These are phyloP conservation scores for Microctenopoma stevenorrisi DNA, from an alignment of 2,797 vertebrate genomes.

Conservation along the genomic window DNA sequence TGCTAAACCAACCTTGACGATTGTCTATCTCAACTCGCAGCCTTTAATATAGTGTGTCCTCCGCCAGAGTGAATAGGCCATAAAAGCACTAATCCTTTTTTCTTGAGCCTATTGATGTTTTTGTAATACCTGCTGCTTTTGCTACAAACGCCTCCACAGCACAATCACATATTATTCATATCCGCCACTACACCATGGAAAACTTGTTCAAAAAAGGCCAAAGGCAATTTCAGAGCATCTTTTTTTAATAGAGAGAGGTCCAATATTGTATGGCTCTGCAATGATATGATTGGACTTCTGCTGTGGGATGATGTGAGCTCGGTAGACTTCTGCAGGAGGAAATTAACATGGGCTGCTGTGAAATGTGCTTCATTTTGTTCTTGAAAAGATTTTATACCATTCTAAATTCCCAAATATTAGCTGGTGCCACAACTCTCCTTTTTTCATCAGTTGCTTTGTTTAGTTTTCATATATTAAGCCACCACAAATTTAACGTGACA, in stretches of 20 bases:
- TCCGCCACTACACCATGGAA: conserved; percentile 45
- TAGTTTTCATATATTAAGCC: too few species aligned
- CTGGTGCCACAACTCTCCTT: background rate
- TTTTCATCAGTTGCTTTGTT: too few species aligned
- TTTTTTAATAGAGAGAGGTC: conserved; percentile 51
- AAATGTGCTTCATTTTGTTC: background rate
- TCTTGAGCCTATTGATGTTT: conserved; percentile 54
- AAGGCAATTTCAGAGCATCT: conserved; percentile 52
- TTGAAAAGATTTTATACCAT: background rate
- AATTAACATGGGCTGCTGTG: background rate
- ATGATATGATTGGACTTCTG: conserved; percentile 54
- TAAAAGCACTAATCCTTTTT: conserved; percentile 68
- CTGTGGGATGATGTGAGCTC: conserved; percentile 42
- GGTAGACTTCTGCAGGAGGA: conserved; percentile 19
- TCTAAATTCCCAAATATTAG: background rate
- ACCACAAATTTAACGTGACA: too few species aligned
- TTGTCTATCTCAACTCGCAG: conserved; percentile 27
- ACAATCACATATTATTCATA: conserved; percentile 56
- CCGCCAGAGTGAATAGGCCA: conserved; percentile 40
- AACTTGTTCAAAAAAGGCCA: conserved; percentile 49
- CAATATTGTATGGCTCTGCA: conserved; percentile 49
- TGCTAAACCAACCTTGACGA: conserved; percentile 43
- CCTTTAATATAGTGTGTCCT: conserved; percentile 44
- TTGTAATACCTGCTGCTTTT: conserved; percentile 54
- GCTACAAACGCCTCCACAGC: conserved; percentile 38